Conservation (phyloP, 2,113 vertebrate species). For the Craseonycteris thonglongyai region DNA sequence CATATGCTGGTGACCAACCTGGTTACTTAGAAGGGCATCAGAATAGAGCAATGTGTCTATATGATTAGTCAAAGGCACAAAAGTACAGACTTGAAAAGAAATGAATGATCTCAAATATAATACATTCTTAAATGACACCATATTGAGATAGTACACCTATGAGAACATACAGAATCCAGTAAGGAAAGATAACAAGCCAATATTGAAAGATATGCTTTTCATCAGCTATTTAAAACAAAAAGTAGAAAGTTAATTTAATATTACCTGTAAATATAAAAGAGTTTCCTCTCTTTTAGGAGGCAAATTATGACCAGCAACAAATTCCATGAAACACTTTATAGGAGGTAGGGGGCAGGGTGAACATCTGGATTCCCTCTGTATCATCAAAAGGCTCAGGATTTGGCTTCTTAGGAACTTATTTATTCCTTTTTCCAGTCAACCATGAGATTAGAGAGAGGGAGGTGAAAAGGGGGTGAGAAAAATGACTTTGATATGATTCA, state of each 20-base stretch:
- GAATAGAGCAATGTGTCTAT: neutral
- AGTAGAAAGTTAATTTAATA: constrained; percentile 37
- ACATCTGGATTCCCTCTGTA: constrained; percentile 65
- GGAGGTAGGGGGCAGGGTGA: neutral
- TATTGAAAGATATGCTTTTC: neutral
- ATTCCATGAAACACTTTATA: constrained; percentile 38
- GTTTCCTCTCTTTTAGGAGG: constrained; percentile 36
- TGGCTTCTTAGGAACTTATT: constrained; percentile 48
- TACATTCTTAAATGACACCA: neutral
- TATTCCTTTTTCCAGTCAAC: constrained; percentile 62
- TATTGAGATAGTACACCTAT: neutral
- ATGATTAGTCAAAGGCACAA: neutral
- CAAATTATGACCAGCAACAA: constrained; percentile 42
- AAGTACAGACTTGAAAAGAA: neutral
- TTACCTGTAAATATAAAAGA: constrained; percentile 45
- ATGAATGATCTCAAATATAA: neutral
- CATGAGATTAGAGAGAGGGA: constrained; percentile 42
- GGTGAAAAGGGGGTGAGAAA: constrained; percentile 38
- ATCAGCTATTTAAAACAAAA: constrained; percentile 26
- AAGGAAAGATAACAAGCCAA: neutral
- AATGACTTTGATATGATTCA: constrained; percentile 32
- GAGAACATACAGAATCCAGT: neutral
- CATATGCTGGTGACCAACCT: neutral
- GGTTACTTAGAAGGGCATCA: neutral
- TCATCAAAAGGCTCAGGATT: constrained; percentile 46